Evolutionary conservation across 2,888 invertebrate species (phyloP).

Genomic region (Hydriomena furcata): DNA sequence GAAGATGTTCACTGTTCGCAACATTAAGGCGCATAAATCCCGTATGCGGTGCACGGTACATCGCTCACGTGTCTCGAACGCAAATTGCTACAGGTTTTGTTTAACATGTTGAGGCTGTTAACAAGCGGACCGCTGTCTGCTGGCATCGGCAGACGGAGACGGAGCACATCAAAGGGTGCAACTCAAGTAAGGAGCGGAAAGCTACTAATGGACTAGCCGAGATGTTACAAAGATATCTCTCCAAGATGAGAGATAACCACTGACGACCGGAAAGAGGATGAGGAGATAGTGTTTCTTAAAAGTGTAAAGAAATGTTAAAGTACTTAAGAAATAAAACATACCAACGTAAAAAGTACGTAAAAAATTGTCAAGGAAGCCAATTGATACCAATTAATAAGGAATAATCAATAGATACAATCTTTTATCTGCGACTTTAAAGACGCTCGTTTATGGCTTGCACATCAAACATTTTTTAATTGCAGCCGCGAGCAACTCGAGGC

Average conservation of each 20-base stretch:
- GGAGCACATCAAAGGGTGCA: constrained; percentile 54
- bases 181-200: constrained; percentile 53
- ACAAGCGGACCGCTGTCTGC: constrained; percentile 64
- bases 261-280: constrained; percentile 15
- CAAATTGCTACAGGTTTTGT: constrained; percentile 67
- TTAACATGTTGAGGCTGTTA: constrained; percentile 49
- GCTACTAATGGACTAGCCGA: constrained; percentile 25
- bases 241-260: constrained; percentile 19
- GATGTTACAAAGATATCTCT: constrained; percentile 13
- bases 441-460: constrained; percentile 46
- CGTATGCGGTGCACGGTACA: constrained; percentile 55
- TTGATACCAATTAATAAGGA: too few species aligned
- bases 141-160: constrained; percentile 40
- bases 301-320: background rate
- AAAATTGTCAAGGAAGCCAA: too few species aligned
- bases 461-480: constrained; percentile 53
- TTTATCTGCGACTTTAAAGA: constrained; percentile 8
- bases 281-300: constrained; percentile 1
- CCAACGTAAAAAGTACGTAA: too few species aligned
- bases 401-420: constrained; percentile 1
- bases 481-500: constrained; percentile 42
- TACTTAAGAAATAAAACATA: too few species aligned
- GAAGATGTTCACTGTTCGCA: constrained; percentile 56
- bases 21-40: constrained; percentile 55
- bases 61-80: constrained; percentile 63